These are phyloP conservation scores for Cyphomyrus plagiostoma DNA, from an alignment of 2,113 vertebrate species.

Conservation along the genomic window DNA sequence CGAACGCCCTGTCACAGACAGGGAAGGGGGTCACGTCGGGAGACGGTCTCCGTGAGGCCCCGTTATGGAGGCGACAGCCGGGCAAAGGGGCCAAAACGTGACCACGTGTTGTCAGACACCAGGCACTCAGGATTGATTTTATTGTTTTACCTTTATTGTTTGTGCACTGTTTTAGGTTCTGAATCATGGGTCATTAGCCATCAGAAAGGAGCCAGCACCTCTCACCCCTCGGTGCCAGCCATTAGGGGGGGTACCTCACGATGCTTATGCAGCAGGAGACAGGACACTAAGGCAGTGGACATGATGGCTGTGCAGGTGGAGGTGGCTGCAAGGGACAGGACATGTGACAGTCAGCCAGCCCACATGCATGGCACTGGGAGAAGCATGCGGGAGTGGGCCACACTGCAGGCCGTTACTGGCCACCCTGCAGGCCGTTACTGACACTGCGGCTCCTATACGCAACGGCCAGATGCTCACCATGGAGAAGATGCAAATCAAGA, in stretches of 20 bases:
- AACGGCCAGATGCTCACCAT: slow-evolving; percentile 47
- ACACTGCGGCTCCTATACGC: not conserved
- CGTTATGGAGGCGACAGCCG: too few species aligned
- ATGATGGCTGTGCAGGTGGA: slow-evolving; percentile 67
- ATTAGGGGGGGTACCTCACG: slow-evolving; percentile 56
- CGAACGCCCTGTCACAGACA: slow-evolving; percentile 58
- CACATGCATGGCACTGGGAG: not conserved
- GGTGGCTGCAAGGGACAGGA: slow-evolving; percentile 52
- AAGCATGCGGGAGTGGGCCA: not conserved
- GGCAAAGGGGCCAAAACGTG: not conserved
- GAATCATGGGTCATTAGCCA: not conserved
- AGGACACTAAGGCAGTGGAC: slow-evolving; percentile 68
- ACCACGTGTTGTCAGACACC: not conserved
- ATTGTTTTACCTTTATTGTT: not conserved
- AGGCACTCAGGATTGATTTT: not conserved
- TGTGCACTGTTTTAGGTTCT: not conserved
- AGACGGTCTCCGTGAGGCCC: not conserved
- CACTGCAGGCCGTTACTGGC: not conserved
- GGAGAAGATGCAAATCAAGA: slow-evolving; percentile 58
- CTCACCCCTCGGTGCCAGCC: not conserved
- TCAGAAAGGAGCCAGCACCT: not conserved
- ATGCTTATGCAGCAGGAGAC: slow-evolving; percentile 73
- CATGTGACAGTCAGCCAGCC: not conserved
- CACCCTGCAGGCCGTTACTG: not conserved
- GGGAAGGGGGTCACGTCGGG: not conserved